Evolutionary conservation across 2,797 vertebrate genomes (phyloP).

Genomic region (Myotis daubentonii): DNA sequence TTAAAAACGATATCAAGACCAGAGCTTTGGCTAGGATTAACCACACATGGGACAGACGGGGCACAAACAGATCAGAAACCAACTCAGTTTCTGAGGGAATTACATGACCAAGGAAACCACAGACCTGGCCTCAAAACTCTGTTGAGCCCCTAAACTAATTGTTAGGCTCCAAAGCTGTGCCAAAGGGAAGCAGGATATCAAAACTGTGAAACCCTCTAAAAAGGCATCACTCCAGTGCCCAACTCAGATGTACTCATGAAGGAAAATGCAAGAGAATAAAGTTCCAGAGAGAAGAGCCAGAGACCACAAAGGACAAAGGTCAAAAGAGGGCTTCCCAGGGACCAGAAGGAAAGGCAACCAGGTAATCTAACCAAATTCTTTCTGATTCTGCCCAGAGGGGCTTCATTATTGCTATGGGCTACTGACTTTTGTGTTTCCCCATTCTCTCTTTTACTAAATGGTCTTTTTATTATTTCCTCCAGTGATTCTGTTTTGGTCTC

Average conservation of each 20-base stretch:
- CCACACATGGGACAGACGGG: background rate
- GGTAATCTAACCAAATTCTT: background rate
- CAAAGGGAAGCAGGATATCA: constrained; percentile 53
- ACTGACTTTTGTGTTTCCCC: background rate
- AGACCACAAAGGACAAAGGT: background rate
- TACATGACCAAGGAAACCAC: background rate
- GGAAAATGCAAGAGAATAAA: background rate
- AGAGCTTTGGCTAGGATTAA: background rate
- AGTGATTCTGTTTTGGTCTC: constrained; percentile 5
- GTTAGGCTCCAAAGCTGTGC: background rate
- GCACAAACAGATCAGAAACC: background rate
- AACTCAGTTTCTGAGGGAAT: background rate
- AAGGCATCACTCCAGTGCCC: background rate
- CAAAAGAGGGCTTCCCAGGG: background rate
- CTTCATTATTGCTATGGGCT: background rate
- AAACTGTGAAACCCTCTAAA: constrained; percentile 24
- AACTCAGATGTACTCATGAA: background rate
- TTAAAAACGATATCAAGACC: background rate
- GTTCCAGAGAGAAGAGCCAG: background rate
- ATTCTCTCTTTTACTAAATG: background rate
- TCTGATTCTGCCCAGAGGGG: background rate
- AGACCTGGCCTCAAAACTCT: background rate
- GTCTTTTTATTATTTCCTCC: background rate
- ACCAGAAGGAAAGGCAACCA: background rate
- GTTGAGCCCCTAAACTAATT: constrained; percentile 13